Base-by-base conservation (phyloP, 1,140 invertebrate genomes). In the Andrena cerasifolii region DNA sequence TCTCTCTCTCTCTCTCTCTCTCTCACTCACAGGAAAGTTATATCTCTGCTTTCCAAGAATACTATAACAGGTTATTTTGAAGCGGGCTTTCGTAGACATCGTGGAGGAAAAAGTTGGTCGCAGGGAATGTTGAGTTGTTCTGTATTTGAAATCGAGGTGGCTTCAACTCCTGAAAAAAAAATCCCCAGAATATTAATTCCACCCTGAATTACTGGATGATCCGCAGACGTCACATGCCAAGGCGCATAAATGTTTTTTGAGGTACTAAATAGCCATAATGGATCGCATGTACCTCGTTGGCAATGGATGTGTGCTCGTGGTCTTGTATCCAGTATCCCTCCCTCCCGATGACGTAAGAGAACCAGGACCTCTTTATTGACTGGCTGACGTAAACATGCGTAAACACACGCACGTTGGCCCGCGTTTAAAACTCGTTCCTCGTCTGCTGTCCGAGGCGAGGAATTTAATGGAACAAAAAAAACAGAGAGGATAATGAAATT, bases 321-420 rank as follows among this genome's bases (percentile, higher is more conserved):
- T 24, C 3, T 36, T 18, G 12, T 43, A 78, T 16, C 24, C 24
- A 58, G 10, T 18, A 40, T 62, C 40, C 16, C 59, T 16, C 53
- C n/a, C 54, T 33, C 1, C 18, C 31, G 33, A 26, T 71, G 54
- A 71, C 67, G 79, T 78, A 79, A 71, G 63, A 61, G 33, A 21
- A 24, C 16, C 24, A 70, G 43, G 31, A 78, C 65, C 61, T 74
- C 43, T 61, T 61, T 79, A 71, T 56, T 56, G 75, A 79, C 54
- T 63, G 21, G 58, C 47, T 65, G 70, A 84, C 66, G 77, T 84
- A 79, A 82, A 75, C 47, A 45, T 45, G 67, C 68, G 74, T 82
- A 68, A 83, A 74, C 49, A 68, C 49, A 26, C 53, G 36, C 65
- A 58, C 24, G 26, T 74, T 51, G 40, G 43, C 28, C 4, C 18